Percentiles rank a stretch among this genome's conserved stretches.
Evolutionary conservation across 1,140 invertebrate species (phyloP).

Genomic region (Calephelis nemesis): DNA sequence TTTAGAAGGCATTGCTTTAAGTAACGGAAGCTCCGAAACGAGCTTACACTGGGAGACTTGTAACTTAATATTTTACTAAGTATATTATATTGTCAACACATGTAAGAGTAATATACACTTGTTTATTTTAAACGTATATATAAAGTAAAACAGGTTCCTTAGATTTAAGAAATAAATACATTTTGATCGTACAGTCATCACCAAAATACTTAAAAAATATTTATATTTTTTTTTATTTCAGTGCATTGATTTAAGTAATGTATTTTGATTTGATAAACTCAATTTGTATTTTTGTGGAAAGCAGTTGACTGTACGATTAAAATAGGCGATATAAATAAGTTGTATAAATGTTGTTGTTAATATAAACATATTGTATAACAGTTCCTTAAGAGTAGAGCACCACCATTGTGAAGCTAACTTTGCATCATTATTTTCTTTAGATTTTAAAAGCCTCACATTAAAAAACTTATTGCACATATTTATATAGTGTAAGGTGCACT

Average conservation of each 20-base stretch:
- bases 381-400: constrained; percentile 56
- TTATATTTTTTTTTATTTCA: constrained; percentile 26
- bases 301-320: constrained; percentile 8
- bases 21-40: constrained; percentile 22
- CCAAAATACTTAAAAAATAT: constrained; percentile 21
- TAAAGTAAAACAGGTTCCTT: constrained; percentile 57
- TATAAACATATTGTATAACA: constrained; percentile 53
- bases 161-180: constrained; percentile 39
- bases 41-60: constrained; percentile 30
- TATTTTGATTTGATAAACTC: too few species aligned
- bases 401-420: constrained; percentile 43
- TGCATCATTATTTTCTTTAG: background rate
- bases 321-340: constrained; percentile 38
- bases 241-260: too few species aligned
- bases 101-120: constrained; percentile 13
- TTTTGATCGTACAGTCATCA: background rate
- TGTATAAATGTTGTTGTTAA: constrained; percentile 64
- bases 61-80: constrained; percentile 19
- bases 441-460: constrained; percentile 41
- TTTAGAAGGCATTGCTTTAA: constrained; percentile 19
- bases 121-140: constrained; percentile 23
- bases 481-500: constrained; percentile 63
- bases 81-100: constrained; percentile 17
- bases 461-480: constrained; percentile 55
- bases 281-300: background rate